Conservation (phyloP, 64 coral and sea anemone genomes). For the Platygyra sinensis region DNA sequence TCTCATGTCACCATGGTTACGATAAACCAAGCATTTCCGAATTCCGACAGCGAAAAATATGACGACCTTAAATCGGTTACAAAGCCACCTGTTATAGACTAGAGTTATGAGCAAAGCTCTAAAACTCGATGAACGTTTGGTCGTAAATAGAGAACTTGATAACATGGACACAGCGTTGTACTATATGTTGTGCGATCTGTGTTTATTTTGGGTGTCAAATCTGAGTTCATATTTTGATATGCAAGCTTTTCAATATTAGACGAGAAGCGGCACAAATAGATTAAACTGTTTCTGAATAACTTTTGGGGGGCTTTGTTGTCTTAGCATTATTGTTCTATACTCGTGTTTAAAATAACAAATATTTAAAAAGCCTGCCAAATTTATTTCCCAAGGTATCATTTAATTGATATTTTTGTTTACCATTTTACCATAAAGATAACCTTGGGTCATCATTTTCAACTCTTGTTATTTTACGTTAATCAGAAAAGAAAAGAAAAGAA, state of each 20-base stretch:
- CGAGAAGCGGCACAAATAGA: neutral
- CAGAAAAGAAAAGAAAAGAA: no score
- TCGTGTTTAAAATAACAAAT: no score
- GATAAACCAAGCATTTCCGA: neutral
- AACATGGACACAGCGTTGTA: neutral
- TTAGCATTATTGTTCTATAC: neutral
- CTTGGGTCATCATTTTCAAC: no score
- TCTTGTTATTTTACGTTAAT: no score
- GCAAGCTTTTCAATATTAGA: neutral
- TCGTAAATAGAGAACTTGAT: neutral
- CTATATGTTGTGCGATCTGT: neutral
- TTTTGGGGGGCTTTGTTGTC: neutral
- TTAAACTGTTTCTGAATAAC: neutral
- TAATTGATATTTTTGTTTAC: no score
- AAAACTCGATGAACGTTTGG: no score
- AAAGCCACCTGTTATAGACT: neutral
- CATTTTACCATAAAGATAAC: no score
- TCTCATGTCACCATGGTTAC: neutral
- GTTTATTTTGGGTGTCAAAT: neutral
- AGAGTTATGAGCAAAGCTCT: neutral
- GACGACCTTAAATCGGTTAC: no score
- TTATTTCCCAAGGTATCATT: no score
- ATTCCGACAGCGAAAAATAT: conserved; percentile 16
- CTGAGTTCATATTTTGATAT: neutral
- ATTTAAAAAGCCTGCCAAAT: no score